Conservation (phyloP, 2,113 vertebrate species). For the Recurvirostra avosetta region DNA sequence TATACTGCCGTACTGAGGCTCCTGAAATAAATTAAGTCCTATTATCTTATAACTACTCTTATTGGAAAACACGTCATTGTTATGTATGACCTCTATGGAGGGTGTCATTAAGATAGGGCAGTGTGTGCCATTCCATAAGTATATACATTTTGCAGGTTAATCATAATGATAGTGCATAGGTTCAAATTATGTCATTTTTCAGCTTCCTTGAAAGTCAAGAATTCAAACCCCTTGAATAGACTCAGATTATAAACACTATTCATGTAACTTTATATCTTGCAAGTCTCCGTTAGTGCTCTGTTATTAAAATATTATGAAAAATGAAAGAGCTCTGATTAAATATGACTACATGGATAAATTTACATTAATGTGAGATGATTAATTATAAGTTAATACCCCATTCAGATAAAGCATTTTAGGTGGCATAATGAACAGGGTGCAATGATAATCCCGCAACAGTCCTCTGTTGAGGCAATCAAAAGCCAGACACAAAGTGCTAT, state of each 20-base stretch:
- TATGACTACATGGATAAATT: slow-evolving; percentile 54
- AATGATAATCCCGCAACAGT: background rate
- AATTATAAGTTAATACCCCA: slow-evolving; percentile 58
- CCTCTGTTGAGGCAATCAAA: slow-evolving; percentile 43
- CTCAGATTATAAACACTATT: slow-evolving; percentile 46
- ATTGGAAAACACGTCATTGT: background rate
- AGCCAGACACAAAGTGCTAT: slow-evolving; percentile 19
- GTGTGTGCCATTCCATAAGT: background rate
- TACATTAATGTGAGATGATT: slow-evolving; percentile 61
- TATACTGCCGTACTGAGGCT: background rate
- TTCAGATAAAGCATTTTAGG: slow-evolving; percentile 54
- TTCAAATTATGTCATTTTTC: slow-evolving; percentile 41
- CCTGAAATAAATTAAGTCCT: slow-evolving; percentile 5
- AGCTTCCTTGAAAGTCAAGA: slow-evolving; percentile 16
- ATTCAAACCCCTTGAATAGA: background rate
- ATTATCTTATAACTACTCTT: slow-evolving; percentile 3
- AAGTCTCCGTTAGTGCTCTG: slow-evolving; percentile 47
- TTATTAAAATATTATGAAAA: slow-evolving; percentile 72
- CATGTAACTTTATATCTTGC: slow-evolving; percentile 46
- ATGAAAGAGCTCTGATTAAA: slow-evolving; percentile 67
- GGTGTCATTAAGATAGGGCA: background rate
- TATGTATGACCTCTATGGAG: background rate
- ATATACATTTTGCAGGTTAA: slow-evolving; percentile 12
- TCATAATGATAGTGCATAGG: background rate
- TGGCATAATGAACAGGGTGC: slow-evolving; percentile 37